These are phyloP conservation scores for Phasia obesa DNA, from an alignment of 2,888 invertebrate genomes.

Conservation along the genomic window DNA sequence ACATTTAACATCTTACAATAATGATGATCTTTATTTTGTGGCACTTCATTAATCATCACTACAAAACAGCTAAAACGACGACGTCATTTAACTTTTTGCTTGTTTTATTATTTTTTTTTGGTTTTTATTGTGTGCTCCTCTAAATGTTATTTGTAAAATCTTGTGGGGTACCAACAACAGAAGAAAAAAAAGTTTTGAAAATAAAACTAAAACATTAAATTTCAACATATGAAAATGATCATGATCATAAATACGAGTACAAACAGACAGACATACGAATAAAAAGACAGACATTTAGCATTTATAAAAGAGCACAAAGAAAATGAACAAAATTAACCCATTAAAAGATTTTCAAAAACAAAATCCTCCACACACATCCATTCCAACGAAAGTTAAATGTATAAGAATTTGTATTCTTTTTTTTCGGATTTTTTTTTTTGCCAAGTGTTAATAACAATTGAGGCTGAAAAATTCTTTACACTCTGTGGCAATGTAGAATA, in stretches of 20 bases:
- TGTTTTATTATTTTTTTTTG: conserved; percentile 38
- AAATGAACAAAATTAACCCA: conserved; percentile 68
- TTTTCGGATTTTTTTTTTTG: conserved; percentile 17
- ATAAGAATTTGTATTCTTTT: background rate
- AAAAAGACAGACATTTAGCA: conserved; percentile 35
- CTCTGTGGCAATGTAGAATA: conserved; percentile 64
- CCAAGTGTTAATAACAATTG: conserved; percentile 71
- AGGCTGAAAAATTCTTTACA: conserved; percentile 74
- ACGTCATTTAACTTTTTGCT: conserved; percentile 67
- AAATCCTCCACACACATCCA: conserved; percentile 42
- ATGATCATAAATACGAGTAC: conserved; percentile 64
- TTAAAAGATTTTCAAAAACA: conserved; percentile 58
- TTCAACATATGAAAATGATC: conserved; percentile 70
- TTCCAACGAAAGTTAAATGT: background rate
- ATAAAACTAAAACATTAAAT: conserved; percentile 60
- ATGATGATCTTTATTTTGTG: conserved; percentile 75
- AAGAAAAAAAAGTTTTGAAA: conserved; percentile 18
- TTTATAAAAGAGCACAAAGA: conserved; percentile 53
- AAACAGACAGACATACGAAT: conserved; percentile 17
- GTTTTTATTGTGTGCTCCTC: conserved; percentile 28
- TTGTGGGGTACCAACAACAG: conserved; percentile 44
- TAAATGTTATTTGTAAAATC: conserved; percentile 59
- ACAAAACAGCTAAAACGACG: conserved; percentile 76
- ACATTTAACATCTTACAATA: conserved; percentile 70
- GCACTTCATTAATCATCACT: conserved; percentile 82